These are phyloP conservation scores for Hyperoplus immaculatus DNA, from an alignment of 2,797 vertebrate species.

Conservation along the genomic window DNA sequence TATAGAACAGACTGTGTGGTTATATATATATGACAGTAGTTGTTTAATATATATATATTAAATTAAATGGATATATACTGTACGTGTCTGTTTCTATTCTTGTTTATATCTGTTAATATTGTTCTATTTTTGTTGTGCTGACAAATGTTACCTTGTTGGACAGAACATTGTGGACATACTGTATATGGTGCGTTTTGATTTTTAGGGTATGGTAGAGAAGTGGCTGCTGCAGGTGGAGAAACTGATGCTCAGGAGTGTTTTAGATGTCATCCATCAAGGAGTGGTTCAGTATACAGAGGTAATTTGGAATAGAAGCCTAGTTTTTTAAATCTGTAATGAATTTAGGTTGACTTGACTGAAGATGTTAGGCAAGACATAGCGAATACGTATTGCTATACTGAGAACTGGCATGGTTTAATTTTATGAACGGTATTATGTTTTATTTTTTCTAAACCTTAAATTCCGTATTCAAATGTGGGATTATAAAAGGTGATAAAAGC, in stretches of 20 bases:
- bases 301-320: slow-evolving; percentile 3
- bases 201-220: slow-evolving; percentile 96
- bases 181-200: slow-evolving; percentile 1
- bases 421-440: background rate
- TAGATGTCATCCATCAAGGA: slow-evolving; percentile 87
- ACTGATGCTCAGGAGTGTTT: slow-evolving; percentile 90
- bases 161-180: background rate
- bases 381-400: background rate
- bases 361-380: background rate
- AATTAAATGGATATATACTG: background rate
- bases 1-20: slow-evolving; percentile 44
- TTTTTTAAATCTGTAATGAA: background rate
- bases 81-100: background rate
- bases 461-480: background rate
- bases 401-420: background rate
- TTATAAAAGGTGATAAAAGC: background rate
- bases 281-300: slow-evolving; percentile 89
- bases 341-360: background rate
- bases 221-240: slow-evolving; percentile 94
- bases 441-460: background rate
- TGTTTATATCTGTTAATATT: background rate
- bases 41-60: background rate
- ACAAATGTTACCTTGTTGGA: background rate
- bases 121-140: background rate
- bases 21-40: background rate